Base-by-base conservation (phyloP, 2,888 invertebrate species). In the Kryphioiulus occultus region DNA sequence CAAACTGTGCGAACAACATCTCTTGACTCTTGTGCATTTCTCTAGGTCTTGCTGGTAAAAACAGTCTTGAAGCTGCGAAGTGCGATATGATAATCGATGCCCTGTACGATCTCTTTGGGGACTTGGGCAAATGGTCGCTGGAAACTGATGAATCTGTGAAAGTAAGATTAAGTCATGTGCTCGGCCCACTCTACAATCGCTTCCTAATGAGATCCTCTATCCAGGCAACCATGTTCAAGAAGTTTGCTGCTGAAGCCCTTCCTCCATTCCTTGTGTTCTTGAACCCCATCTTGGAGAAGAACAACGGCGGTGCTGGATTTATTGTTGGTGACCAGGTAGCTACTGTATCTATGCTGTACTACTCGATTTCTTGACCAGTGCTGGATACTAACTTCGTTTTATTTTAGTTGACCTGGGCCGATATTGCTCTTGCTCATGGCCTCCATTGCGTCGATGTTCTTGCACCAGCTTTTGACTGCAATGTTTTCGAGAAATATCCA, bases 361-460 rank as follows among this genome's bases (percentile, higher is more conserved):
- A n/a, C 39, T 42, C 5, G 44, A 35, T 10, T 2, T 39, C 9
- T 5, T 39, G 3, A 9, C 9, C n/a, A 42, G 19, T 39, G 22
- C n/a, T 68, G 3, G n/a, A 68, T 3, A 7, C 5, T 22, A 68
- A 68, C 12, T 26, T 10, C 3, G 10, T 68, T 5, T 22, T 68
- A 39, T 68, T 68, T 26, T 10, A 94, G 94, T 91, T 95, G 32
- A 94, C 94, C 47, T 95, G 95, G 94, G 95, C 94, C 86, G 95
- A 95, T 91, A 90, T 95, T 19, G 93, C 92, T 89, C 94, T 95
- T 89, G 93, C 94, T 87, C 94, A 93, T 90, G 94, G 39, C 39
- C 39, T 39, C 39, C 39, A 39, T 39, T 5, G 39, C 39, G 39
- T 39, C 9, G 39, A 39, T 3, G 39, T 39, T 3, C 39, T 39